These are phyloP conservation scores for Petrophora chlorosata DNA, from an alignment of 2,888 invertebrate genomes.

Conservation along the genomic window DNA sequence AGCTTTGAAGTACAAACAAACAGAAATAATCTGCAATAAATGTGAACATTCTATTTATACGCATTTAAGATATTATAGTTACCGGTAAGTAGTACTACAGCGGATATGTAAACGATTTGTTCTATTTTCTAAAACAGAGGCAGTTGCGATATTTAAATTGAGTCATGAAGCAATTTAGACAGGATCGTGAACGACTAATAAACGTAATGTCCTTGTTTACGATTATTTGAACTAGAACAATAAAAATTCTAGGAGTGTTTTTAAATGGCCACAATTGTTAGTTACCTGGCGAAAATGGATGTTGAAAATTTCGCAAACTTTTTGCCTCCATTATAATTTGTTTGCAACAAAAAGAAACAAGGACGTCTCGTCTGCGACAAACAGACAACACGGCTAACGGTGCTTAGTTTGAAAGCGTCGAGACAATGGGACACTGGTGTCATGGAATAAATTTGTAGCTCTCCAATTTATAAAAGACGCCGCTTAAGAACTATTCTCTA, in stretches of 20 bases:
- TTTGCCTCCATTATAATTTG: conserved; percentile 33
- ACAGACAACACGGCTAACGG: conserved; percentile 44
- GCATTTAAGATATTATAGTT: too few species aligned
- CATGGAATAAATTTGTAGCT: conserved; percentile 40
- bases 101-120: too few species aligned
- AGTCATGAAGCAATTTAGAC: conserved; percentile 25
- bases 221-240: conserved; percentile 42
- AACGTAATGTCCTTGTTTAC: conserved; percentile 37
- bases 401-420: conserved; percentile 30
- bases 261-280: conserved; percentile 30
- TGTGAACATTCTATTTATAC: too few species aligned
- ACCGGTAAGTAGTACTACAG: too few species aligned
- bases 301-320: conserved; percentile 37
- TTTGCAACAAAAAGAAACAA: conserved; percentile 31
- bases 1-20: too few species aligned
- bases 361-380: conserved; percentile 32
- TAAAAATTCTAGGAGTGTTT: conserved; percentile 38
- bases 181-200: conserved; percentile 31
- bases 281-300: conserved; percentile 30
- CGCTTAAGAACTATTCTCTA: conserved; percentile 23
- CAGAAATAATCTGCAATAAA: too few species aligned
- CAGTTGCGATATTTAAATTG: conserved; percentile 11
- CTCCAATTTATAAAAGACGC: conserved; percentile 38
- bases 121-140: conserved; percentile 8
- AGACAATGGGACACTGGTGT: conserved; percentile 42